These are phyloP conservation scores for Caenorhabditis becei DNA, from an alignment of 2,888 invertebrate genomes.

Conservation along the genomic window DNA sequence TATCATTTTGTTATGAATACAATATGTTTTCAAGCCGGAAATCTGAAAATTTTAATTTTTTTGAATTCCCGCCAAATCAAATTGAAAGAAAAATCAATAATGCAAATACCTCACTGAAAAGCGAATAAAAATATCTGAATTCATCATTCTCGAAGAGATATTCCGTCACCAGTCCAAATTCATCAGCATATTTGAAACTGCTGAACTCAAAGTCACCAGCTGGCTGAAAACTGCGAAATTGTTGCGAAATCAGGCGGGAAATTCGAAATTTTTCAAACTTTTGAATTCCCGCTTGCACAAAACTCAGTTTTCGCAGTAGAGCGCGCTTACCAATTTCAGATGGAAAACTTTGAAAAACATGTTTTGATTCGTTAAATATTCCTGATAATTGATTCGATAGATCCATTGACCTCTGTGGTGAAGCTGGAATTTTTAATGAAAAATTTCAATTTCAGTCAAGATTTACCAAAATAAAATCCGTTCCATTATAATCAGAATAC, in stretches of 20 bases:
- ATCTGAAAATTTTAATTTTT: slow-evolving; percentile 5
- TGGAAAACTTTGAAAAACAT: slow-evolving; percentile 54
- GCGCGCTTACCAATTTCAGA: slow-evolving; percentile 4
- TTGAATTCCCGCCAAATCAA: neutral
- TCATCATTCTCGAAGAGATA: neutral
- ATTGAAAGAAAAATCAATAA: too few species aligned
- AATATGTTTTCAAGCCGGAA: slow-evolving; percentile 36
- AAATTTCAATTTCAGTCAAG: too few species aligned
- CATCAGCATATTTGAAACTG: slow-evolving; percentile 38
- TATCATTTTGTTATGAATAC: slow-evolving; percentile 36
- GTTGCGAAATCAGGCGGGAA: neutral
- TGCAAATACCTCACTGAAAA: slow-evolving; percentile 40
- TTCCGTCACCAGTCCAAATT: slow-evolving; percentile 31
- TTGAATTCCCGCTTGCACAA: too few species aligned
- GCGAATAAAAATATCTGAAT: slow-evolving; percentile 44
- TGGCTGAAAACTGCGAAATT: slow-evolving; percentile 14
- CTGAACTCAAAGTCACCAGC: slow-evolving; percentile 1
- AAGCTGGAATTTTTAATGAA: neutral
- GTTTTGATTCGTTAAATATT: slow-evolving; percentile 15
- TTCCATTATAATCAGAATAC: slow-evolving; percentile 22
- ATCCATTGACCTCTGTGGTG: slow-evolving; percentile 47
- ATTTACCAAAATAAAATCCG: slow-evolving; percentile 25
- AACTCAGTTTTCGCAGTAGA: neutral
- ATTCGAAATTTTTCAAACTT: too few species aligned
- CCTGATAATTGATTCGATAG: slow-evolving; percentile 42